Evolutionary conservation across 2,113 vertebrate genomes (phyloP), one percentile per base, ranked within the genome.

Genomic region (Elephas maximus): DNA sequence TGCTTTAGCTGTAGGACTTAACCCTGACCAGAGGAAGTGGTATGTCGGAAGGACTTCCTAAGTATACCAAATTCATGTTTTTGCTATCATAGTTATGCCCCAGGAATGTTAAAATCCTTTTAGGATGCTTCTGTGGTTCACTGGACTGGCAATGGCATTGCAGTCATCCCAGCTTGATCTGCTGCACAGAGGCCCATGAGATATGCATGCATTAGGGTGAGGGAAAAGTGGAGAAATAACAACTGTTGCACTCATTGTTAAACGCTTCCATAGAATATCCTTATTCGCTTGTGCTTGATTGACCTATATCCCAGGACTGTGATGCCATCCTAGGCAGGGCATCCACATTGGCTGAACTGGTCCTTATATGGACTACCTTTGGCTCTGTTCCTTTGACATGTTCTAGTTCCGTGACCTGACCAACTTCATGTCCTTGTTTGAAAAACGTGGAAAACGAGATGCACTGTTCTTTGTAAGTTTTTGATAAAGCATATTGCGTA

Each of bases 361-460:
- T 51, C 9, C 37, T 84, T 44, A 15, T n/a, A 4, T 48, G 37
- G 85, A 37, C 62, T 17, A 62, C 15, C 62, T 44, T 74, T 69
- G 77, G 11, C 37, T 62, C 44, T 82, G 5, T 91, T 69, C 26
- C n/a, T 65, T 77, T 62, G 48, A 87, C 74, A 37, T 94, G 41
- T 4, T 87, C 12, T 88, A 24, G 37, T 37, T 92, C 17, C 60
- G 83, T 88, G 17, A 20, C 51, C 41, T 96, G 26, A 83, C 69
- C 71, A 71, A 17, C 62, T 94, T 88, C 60, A 62, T 91, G 10
- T 77, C 83, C 82, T 20, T 84, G 81, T 90, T 67, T 84, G 33
- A 84, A 84, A 96, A 96, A 74, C 73, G 80, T 1, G 83, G 41
- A 30, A 90, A 93, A 53, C 15, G 57, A 67, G 48, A 83, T 69